phyloP scores from a whole-genome alignment of 2,888 invertebrate species.

The Unio pictorum region DNA sequence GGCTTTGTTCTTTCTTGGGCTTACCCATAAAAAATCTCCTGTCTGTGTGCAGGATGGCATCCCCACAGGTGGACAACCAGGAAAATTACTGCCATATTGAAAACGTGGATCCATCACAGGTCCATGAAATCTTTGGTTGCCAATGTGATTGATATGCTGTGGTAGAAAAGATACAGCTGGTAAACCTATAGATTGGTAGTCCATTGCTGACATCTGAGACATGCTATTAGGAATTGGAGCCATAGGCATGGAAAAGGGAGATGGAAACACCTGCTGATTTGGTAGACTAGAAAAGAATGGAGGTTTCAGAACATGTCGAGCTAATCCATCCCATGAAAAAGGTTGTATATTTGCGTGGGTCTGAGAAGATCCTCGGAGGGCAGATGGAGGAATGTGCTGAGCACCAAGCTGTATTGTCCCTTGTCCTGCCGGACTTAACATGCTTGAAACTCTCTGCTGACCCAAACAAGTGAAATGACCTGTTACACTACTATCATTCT shows the following conservation, averaged over 20 bases:
- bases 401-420: too few species aligned
- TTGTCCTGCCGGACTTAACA: too few species aligned
- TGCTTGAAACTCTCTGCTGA: too few species aligned
- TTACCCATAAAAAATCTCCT: constrained; percentile 32
- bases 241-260: constrained; percentile 3
- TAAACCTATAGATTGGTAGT: too few species aligned
- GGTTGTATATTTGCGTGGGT: too few species aligned
- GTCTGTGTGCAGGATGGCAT: constrained; percentile 17
- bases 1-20: constrained; percentile 29
- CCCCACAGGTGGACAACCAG: background rate
- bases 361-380: too few species aligned
- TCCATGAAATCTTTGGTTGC: constrained; percentile 10
- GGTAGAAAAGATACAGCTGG: background rate
- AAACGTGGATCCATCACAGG: constrained; percentile 2
- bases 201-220: too few species aligned
- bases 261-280: constrained; percentile 37
- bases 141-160: constrained; percentile 6
- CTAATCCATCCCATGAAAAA: too few species aligned
- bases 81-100: constrained; percentile 1
- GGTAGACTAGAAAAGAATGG: constrained; percentile 25
- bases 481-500: too few species aligned
- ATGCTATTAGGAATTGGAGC: constrained; percentile 4
- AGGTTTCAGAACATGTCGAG: too few species aligned
- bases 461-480: too few species aligned
- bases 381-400: too few species aligned